Conservation (phyloP, 2,113 vertebrate genomes). For the Myrmecophaga tridactyla region DNA sequence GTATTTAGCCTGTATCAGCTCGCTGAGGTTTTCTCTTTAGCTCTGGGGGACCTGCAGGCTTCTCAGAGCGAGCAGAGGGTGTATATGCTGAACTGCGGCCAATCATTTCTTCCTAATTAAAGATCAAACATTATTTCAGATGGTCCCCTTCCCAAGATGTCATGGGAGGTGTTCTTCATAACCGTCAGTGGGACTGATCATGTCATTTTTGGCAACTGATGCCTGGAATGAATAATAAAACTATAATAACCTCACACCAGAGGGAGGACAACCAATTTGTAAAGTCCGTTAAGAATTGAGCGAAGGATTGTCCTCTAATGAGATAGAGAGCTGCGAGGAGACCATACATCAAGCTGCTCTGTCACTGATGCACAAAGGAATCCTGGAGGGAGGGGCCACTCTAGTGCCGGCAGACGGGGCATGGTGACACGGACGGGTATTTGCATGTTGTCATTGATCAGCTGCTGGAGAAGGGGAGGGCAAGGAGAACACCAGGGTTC, state of each 20-base stretch:
- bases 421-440: slow-evolving; percentile 19
- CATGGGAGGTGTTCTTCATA: background rate
- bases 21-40: background rate
- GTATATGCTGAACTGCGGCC: slow-evolving; percentile 9
- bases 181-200: slow-evolving; percentile 53
- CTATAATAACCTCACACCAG: slow-evolving; percentile 49
- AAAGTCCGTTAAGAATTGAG: slow-evolving; percentile 65
- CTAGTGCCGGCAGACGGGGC: background rate
- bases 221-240: slow-evolving; percentile 62
- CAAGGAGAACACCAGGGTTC: slow-evolving; percentile 20
- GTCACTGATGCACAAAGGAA: slow-evolving; percentile 53
- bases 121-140: slow-evolving; percentile 49
- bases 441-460: slow-evolving; percentile 63
- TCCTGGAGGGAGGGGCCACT: slow-evolving; percentile 4
- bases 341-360: slow-evolving; percentile 14
- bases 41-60: background rate
- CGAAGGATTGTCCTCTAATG: slow-evolving; percentile 63
- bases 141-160: slow-evolving; percentile 44
- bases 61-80: background rate
- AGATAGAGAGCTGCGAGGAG: slow-evolving; percentile 48
- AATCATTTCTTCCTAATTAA: slow-evolving; percentile 62
- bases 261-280: slow-evolving; percentile 59
- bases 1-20: background rate
- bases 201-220: slow-evolving; percentile 58
- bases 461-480: slow-evolving; percentile 39